These are phyloP conservation scores for Rhincodon typus DNA, from an alignment of 2,797 vertebrate species.

Conservation along the genomic window DNA sequence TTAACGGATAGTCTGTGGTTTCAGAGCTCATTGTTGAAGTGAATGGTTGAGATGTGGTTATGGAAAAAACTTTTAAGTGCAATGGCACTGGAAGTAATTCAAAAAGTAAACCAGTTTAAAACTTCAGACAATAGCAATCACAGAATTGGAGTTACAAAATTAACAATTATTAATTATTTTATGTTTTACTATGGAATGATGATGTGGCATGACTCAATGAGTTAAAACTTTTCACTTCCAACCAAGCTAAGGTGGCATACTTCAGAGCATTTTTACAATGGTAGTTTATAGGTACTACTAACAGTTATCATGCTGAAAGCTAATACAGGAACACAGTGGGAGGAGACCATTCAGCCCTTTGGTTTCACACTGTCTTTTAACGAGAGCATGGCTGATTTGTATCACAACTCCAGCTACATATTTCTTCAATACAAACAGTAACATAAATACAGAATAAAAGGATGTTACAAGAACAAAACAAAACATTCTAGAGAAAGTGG, in stretches of 20 bases:
- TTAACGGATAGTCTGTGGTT: constrained; percentile 18
- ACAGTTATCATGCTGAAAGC: not conserved
- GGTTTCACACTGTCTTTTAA: too few relatives aligned
- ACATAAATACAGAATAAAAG: not conserved
- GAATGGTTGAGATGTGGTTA: not conserved
- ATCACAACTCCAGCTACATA: not conserved
- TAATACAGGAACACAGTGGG: not conserved
- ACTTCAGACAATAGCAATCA: not conserved
- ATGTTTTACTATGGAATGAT: not conserved
- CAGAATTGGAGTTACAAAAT: not conserved
- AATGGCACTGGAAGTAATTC: not conserved
- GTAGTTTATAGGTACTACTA: not conserved
- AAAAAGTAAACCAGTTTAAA: not conserved
- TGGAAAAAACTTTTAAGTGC: not conserved
- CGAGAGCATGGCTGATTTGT: not conserved
- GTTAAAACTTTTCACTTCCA: not conserved
- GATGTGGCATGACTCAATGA: not conserved
- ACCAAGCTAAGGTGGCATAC: not conserved
- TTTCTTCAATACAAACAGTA: not conserved
- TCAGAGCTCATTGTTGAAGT: not conserved
- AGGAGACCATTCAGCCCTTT: not conserved
- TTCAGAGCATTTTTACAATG: not conserved
- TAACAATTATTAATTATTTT: not conserved
- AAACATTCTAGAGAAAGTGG: not conserved
- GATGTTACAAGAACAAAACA: not conserved